Evolutionary conservation across 2,888 invertebrate species (phyloP), one percentile per base, ranked within the genome.

Genomic region (Meghimatium bilineatum): DNA sequence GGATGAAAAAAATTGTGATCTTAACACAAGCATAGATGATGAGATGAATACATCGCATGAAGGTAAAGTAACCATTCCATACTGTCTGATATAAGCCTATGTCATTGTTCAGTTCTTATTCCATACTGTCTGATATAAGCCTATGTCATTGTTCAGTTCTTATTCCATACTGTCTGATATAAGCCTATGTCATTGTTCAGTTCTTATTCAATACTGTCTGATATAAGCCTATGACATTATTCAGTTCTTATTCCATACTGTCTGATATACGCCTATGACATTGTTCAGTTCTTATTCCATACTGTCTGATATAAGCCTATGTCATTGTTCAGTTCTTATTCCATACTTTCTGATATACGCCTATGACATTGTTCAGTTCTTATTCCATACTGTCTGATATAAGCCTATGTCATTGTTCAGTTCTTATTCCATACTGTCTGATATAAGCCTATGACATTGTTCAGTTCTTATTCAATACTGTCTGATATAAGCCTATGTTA

Each of bases 11-110:
- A 14, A 49, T 12, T 74, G 26, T 49, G 72, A 74, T 38, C 66
- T 66, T 49, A 79, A 44, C 34, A 23, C 29, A 14, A 83, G 60
- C 17, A 49, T 32, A 5, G 66, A 79, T 49, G 79, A 66, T 23
- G 66, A 79, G 23, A 32, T 63, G 79, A 79, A 63, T 10, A 66
- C 49, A 44, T 67, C 67, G 29, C 63, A 63, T 36, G 66, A 66
- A 67, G 66, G 52, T 56, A 23, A 32, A 34, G 69, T 69, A 63
- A n/a, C 29, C n/a, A 63, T 26, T 63, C 23, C n/a, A 56, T 56
- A 44, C 44, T 17, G 20, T 56, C 23, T 17, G 26, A 5, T 20
- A 26, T 56, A 56, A 56, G n/a, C n/a, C n/a, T n/a, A n/a, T n/a
- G n/a, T 56, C 20, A 3, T 23, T 36, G 6, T 14, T 17, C 56